Conservation (phyloP, 2,888 invertebrate species). For the Archaeoteleia sp. region DNA sequence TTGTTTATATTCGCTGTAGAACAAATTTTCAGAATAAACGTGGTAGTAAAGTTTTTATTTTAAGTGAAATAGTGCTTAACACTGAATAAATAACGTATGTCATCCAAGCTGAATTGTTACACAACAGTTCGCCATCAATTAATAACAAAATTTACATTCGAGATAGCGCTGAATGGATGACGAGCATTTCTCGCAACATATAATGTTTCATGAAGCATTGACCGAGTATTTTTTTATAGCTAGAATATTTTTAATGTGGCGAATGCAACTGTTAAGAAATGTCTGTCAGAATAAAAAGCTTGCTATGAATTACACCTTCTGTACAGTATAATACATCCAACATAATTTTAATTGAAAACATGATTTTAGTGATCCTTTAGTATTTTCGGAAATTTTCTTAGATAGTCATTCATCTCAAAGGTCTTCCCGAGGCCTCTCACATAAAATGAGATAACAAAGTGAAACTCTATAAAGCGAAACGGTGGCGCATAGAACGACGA, state of each 20-base stretch:
- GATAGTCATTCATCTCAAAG: not conserved
- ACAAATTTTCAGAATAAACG: no score
- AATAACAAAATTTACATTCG: slow-evolving; percentile 7
- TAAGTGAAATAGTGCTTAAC: not conserved
- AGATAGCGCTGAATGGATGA: slow-evolving; percentile 1
- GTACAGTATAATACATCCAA: no score
- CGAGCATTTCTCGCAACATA: slow-evolving; percentile 5
- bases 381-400: slow-evolving; percentile 3
- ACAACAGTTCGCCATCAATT: slow-evolving; percentile 4
- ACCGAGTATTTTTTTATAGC: slow-evolving; percentile 3
- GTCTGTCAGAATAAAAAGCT: no score
- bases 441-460: slow-evolving; percentile 16
- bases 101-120: not conserved
- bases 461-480: slow-evolving; percentile 31
- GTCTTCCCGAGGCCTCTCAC: not conserved
- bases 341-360: no score
- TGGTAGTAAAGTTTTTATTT: no score
- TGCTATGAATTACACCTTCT: no score
- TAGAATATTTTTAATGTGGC: no score
- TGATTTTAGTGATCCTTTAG: not conserved
- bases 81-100: not conserved
- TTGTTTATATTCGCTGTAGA: no score
- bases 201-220: slow-evolving; percentile 5
- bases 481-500: slow-evolving; percentile 19
- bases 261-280: no score